Percentiles rank a stretch among this genome's conserved stretches.
phyloP scores from a whole-genome alignment of 1,140 invertebrate genomes.

The Physella acuta region DNA sequence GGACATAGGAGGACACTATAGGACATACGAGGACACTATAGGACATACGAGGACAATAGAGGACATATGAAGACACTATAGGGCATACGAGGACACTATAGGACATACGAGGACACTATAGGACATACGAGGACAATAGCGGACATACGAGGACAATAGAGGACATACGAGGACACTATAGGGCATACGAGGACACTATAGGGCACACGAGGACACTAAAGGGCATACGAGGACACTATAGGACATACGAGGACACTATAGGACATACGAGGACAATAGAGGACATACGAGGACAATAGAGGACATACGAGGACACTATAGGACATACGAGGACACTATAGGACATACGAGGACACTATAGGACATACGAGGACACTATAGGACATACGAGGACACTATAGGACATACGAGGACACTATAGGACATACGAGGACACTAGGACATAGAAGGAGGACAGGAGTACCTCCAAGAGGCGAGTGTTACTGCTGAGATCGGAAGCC shows the following conservation, averaged over 20 bases:
- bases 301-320: neutral
- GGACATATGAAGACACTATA: neutral
- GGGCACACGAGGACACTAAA: no score
- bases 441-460: neutral
- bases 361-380: neutral
- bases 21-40: neutral
- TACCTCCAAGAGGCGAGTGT: conserved; percentile 6
- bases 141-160: neutral
- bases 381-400: neutral
- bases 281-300: neutral
- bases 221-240: no score
- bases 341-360: neutral
- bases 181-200: neutral
- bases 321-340: neutral
- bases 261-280: neutral
- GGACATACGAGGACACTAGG: neutral
- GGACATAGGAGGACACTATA: neutral
- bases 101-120: neutral
- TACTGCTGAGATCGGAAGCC: neutral
- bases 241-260: neutral
- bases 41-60: neutral
- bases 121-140: neutral
- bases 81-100: neutral
- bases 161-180: no score
- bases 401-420: neutral